Conservation (phyloP, 2,797 vertebrate genomes). For the Alca torda region DNA sequence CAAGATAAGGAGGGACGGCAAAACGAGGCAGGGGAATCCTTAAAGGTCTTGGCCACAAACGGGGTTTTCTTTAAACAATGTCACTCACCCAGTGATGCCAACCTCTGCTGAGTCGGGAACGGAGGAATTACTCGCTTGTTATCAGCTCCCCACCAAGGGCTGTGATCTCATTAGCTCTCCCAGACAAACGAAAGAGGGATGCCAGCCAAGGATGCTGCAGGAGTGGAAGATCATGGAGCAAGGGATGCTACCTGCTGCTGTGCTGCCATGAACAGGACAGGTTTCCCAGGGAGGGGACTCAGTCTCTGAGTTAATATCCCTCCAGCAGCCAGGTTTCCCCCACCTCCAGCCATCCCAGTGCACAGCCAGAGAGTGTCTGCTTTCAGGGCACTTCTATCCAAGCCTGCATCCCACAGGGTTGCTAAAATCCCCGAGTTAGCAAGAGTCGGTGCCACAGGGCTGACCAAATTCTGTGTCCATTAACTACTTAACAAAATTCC, state of each 20-base stretch:
- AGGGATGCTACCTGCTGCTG: accelerated
- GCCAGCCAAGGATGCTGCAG: neutral
- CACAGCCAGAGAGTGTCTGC: neutral
- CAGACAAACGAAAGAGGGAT: neutral
- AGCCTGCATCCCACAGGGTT: neutral
- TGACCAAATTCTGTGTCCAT: conserved; percentile 20
- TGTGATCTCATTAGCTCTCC: neutral
- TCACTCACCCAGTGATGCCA: neutral
- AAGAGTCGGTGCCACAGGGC: neutral
- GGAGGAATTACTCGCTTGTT: neutral
- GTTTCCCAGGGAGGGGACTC: accelerated
- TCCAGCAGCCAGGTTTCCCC: neutral
- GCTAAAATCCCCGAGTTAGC: conserved; percentile 21
- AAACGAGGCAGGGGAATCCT: neutral
- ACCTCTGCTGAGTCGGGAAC: neutral
- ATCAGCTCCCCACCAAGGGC: neutral
- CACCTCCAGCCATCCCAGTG: neutral
- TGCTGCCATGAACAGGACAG: neutral
- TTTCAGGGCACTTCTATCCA: neutral
- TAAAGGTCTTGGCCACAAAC: neutral
- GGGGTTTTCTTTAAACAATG: neutral
- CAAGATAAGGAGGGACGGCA: neutral
- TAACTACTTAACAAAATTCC: conserved; percentile 61
- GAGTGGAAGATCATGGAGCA: neutral
- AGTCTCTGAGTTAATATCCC: neutral